Evolutionary conservation across 2,888 invertebrate species (phyloP), one percentile per base, ranked within the genome.

Genomic region (Gonocerus acuteangulatus): DNA sequence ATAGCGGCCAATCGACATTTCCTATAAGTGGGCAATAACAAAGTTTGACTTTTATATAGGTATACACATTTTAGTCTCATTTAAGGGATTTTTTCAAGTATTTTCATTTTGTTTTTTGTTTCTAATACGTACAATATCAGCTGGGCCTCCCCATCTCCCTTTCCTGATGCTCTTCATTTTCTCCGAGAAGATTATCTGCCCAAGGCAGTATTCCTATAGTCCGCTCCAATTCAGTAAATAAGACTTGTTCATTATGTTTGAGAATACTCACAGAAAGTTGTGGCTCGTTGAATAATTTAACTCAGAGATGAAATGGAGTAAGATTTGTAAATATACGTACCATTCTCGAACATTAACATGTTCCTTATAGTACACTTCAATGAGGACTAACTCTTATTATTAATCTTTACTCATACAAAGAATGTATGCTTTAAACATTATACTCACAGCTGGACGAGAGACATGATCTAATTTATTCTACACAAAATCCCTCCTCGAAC

Each of bases 11-110:
- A 22, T 42, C 44, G 23, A 44, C n/a, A n/a, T n/a, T 42, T 56
- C 56, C 56, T 56, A 56, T 56, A 56, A 56, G 56, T 23, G 56
- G 56, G 56, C 56, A 56, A 56, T 27, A 56, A 56, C 44, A 56
- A 56, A 56, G 56, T 56, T 56, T 56, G 56, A 56, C 56, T 56
- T 56, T 56, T 44, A 56, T 44, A 56, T 23, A 56, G 15, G 15
- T 16, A 44, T 44, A 56, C n/a, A n/a, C n/a, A n/a, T n/a, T n/a
- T n/a, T n/a, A n/a, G n/a, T n/a, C n/a, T n/a, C n/a, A n/a, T n/a
- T n/a, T n/a, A n/a, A n/a, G n/a, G n/a, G n/a, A n/a, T n/a, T n/a
- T n/a, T n/a, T n/a, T n/a, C 22, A 22, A 13, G 4, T 23, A 22
- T 22, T 23, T 22, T 48, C 23, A 2, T 48, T 48, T 27, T 48